These are phyloP conservation scores for Diphyllodes magnificus DNA, from an alignment of 2,113 vertebrate species.

Conservation along the genomic window DNA sequence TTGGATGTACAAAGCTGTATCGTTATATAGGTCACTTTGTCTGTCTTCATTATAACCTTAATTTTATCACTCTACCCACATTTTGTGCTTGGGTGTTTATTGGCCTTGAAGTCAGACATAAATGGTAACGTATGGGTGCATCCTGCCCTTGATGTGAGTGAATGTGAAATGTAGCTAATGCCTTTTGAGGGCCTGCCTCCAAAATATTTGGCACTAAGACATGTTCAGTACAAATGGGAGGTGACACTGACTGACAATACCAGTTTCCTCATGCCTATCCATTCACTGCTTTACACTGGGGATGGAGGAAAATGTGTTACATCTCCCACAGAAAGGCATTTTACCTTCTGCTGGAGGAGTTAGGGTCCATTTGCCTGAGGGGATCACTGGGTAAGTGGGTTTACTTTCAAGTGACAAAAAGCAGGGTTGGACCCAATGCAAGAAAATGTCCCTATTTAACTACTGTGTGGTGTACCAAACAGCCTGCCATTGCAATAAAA, in stretches of 20 bases:
- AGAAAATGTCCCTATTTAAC: background rate
- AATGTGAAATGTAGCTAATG: background rate
- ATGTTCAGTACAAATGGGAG: background rate
- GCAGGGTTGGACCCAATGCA: background rate
- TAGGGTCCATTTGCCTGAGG: background rate
- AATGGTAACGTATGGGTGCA: background rate
- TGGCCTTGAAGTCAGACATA: background rate
- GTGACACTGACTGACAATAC: background rate
- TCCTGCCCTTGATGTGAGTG: background rate
- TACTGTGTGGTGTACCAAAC: background rate
- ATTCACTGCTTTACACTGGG: background rate
- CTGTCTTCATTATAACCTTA: background rate
- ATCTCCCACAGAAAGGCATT: background rate
- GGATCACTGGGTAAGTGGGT: background rate
- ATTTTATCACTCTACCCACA: background rate
- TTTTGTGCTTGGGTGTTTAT: background rate
- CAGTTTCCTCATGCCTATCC: background rate
- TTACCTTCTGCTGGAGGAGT: background rate
- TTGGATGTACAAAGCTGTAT: background rate
- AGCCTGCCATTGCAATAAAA: background rate
- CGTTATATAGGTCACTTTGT: background rate
- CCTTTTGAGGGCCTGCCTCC: background rate
- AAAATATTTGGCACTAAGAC: background rate
- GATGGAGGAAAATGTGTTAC: background rate
- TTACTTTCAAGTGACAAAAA: background rate